A percentile compares a stretch with the other conserved stretches of the same genome.
Conservation (phyloP, 1,140 invertebrate genomes). For the Lepidurus packardi region DNA sequence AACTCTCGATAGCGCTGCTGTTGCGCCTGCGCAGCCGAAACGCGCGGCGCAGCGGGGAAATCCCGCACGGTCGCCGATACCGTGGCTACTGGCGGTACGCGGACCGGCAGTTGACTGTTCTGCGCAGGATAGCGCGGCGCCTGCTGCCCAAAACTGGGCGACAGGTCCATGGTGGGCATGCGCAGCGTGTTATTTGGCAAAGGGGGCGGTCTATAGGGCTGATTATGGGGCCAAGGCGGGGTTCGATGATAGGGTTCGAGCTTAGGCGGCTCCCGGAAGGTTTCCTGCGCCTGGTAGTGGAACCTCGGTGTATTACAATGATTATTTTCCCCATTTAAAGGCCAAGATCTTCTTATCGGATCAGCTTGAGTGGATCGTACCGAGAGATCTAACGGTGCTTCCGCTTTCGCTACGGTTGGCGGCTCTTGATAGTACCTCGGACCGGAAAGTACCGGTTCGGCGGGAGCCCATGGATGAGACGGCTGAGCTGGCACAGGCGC, state of each 20-base stretch:
- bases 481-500: background rate
- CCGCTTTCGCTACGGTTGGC: background rate
- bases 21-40: background rate
- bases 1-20: constrained; percentile 1
- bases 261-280: no score
- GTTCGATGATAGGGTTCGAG: no score
- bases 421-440: background rate
- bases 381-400: constrained; percentile 5
- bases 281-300: no score
- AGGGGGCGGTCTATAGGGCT: background rate
- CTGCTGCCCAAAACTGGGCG: background rate
- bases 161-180: background rate
- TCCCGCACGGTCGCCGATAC: constrained; percentile 24
- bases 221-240: no score
- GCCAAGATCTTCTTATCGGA: background rate
- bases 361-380: background rate
- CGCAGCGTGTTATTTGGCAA: background rate
- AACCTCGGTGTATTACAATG: background rate
- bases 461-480: background rate
- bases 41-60: background rate
- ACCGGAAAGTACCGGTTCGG: background rate
- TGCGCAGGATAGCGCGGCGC: background rate
- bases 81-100: constrained; percentile 25
- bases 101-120: constrained; percentile 3
- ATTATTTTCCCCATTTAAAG: background rate